Evolutionary conservation across 2,113 vertebrate genomes (phyloP).

Genomic region (Candoia aspera): DNA sequence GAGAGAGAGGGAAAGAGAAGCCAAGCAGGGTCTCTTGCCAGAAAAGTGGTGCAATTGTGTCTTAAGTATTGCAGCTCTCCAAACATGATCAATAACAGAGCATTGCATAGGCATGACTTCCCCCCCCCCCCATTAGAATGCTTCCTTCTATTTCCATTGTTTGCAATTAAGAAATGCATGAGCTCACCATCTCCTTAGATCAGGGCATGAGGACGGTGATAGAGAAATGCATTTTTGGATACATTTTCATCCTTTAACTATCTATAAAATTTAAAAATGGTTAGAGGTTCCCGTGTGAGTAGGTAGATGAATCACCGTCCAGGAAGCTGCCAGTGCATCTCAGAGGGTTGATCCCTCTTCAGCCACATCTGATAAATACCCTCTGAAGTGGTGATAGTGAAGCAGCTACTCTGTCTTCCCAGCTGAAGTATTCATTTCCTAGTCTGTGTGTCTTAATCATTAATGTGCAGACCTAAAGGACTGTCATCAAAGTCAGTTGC

Average conservation of each 20-base stretch:
- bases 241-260: slow-evolving; percentile 1
- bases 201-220: slow-evolving; percentile 68
- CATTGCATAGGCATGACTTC: slow-evolving; percentile 68
- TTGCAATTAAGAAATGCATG: slow-evolving; percentile 70
- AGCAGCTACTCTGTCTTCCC: neutral
- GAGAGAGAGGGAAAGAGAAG: neutral
- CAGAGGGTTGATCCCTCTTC: neutral
- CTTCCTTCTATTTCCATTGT: slow-evolving; percentile 64
- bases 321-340: neutral
- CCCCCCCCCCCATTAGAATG: slow-evolving; percentile 71
- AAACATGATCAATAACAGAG: slow-evolving; percentile 35
- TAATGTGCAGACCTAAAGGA: neutral
- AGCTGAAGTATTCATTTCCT: neutral
- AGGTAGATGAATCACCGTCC: neutral
- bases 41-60: neutral
- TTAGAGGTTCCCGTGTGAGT: neutral
- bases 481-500: neutral
- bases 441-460: neutral
- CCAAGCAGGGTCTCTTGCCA: slow-evolving; percentile 1
- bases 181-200: slow-evolving; percentile 70
- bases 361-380: neutral
- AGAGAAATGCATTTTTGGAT: slow-evolving; percentile 54
- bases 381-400: neutral
- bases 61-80: slow-evolving; percentile 26
- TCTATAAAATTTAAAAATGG: neutral